Conservation (phyloP, 2,797 vertebrate species). For the Microhierax caerulescens region DNA sequence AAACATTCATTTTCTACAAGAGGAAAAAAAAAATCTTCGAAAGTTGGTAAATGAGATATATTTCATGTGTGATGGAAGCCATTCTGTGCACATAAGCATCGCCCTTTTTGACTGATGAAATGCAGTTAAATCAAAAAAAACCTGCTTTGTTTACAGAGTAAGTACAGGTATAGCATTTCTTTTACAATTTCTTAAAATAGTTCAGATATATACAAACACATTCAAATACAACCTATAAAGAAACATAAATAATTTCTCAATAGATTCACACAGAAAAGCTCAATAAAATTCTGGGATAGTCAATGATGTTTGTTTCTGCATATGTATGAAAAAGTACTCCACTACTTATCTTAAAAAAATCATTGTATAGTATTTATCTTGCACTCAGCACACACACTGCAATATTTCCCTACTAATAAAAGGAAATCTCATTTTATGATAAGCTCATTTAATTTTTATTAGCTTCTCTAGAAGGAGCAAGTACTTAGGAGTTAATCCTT, state of each 20-base stretch:
- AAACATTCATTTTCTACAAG: slow-evolving; percentile 33
- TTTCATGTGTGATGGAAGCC: slow-evolving; percentile 37
- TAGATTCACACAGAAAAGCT: not conserved
- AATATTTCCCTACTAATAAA: not conserved
- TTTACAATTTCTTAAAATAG: not conserved
- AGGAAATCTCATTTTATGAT: not conserved
- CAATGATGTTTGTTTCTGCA: not conserved
- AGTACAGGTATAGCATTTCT: not conserved
- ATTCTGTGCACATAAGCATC: slow-evolving; percentile 18
- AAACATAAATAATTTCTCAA: not conserved
- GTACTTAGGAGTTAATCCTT: not conserved
- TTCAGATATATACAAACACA: not conserved
- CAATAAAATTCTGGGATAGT: not conserved
- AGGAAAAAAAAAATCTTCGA: not conserved
- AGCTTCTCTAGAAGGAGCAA: not conserved
- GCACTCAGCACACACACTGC: not conserved
- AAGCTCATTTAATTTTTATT: not conserved
- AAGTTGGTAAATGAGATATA: slow-evolving; percentile 48
- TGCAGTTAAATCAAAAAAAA: slow-evolving; percentile 18
- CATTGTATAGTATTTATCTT: not conserved
- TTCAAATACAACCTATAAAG: not conserved
- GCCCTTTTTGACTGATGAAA: slow-evolving; percentile 19
- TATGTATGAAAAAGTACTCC: not conserved
- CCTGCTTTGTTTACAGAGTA: not conserved
- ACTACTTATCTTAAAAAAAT: not conserved